These are phyloP conservation scores for Aplysia californica DNA, from an alignment of 1,140 invertebrate genomes.

Conservation along the genomic window DNA sequence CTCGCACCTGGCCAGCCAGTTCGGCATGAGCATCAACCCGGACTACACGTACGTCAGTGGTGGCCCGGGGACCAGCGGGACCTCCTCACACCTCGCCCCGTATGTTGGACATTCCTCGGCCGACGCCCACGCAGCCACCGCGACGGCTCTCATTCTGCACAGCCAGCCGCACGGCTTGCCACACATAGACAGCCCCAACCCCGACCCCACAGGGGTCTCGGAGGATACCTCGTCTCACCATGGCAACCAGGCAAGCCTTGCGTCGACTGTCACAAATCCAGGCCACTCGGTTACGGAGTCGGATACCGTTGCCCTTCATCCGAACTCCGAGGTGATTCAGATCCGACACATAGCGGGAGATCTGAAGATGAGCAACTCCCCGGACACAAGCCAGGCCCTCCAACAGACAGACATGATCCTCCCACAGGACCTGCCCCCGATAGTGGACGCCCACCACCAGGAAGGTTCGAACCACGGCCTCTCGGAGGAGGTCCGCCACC, in stretches of 20 bases:
- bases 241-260: slow-evolving; percentile 6
- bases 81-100: neutral
- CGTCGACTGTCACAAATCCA: neutral
- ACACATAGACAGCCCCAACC: slow-evolving; percentile 11
- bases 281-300: neutral
- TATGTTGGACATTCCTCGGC: neutral
- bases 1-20: slow-evolving; percentile 37
- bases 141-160: slow-evolving; percentile 1
- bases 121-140: neutral
- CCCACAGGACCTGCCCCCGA: neutral
- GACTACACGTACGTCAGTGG: slow-evolving; percentile 30
- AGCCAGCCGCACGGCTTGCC: neutral
- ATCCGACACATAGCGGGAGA: neutral
- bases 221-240: too few species aligned
- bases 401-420: neutral
- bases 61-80: neutral
- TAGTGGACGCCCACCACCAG: too few species aligned
- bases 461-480: neutral
- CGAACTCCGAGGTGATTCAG: neutral
- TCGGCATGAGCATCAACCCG: slow-evolving; percentile 33
- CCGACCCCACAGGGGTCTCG: neutral
- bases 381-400: neutral
- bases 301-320: neutral
- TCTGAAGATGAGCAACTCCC: neutral
- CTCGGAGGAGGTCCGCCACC: neutral